Conservation (phyloP, 1,140 invertebrate species). For the Euborellia annulipes region DNA sequence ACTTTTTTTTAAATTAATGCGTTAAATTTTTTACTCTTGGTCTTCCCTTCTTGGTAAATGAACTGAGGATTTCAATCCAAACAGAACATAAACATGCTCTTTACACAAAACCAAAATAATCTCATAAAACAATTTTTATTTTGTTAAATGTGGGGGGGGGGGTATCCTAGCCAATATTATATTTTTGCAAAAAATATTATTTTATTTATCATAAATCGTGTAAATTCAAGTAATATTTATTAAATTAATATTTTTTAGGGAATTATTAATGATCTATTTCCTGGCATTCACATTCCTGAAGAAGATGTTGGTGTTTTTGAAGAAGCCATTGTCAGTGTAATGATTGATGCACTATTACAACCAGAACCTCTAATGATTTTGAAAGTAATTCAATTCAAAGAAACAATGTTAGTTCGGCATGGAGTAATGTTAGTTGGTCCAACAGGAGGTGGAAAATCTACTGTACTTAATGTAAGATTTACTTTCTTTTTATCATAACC, state of each 20-base stretch:
- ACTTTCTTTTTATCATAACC: not conserved
- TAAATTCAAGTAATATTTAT: not conserved
- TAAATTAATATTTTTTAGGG: constrained; percentile 35
- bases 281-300: constrained; percentile 57
- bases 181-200: constrained; percentile 4
- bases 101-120: too few relatives aligned
- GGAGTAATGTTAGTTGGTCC: constrained; percentile 88
- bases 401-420: constrained; percentile 84
- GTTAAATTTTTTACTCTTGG: too few relatives aligned
- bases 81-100: too few relatives aligned
- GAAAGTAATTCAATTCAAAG: constrained; percentile 74
- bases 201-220: not conserved
- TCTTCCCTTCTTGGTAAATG: too few relatives aligned
- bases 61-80: too few relatives aligned
- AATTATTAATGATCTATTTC: constrained; percentile 80
- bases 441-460: constrained; percentile 67
- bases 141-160: too few relatives aligned
- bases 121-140: too few relatives aligned
- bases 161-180: not conserved
- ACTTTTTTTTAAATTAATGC: not conserved
- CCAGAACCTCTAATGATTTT: constrained; percentile 42
- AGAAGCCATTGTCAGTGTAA: constrained; percentile 34
- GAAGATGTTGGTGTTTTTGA: constrained; percentile 61
- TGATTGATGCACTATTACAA: constrained; percentile 39
- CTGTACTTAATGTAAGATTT: constrained; percentile 40